Conservation (phyloP, 2,797 vertebrate genomes). For the Phrynocephalus vlangalii region DNA sequence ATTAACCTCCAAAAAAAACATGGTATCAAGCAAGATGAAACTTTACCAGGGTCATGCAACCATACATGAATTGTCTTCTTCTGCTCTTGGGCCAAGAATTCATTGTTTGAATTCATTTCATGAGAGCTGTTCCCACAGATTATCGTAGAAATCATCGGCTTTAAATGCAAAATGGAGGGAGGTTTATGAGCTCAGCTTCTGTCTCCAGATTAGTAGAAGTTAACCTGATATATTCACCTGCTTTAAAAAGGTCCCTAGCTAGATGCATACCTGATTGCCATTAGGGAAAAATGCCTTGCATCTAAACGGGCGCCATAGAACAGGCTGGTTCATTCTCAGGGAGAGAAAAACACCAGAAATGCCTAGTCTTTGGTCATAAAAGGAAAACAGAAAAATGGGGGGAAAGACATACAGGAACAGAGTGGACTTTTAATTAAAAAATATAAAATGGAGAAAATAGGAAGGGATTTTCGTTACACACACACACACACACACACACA, state of each 20-base stretch:
- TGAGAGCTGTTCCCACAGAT: constrained; percentile 36
- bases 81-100: neutral
- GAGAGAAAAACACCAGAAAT: constrained; percentile 35
- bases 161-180: constrained; percentile 48
- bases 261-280: constrained; percentile 33
- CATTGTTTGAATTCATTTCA: constrained; percentile 21
- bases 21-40: neutral
- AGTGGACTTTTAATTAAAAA: constrained; percentile 52
- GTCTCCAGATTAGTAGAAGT: constrained; percentile 25
- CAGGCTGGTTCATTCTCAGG: neutral
- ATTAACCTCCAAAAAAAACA: neutral
- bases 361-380: constrained; percentile 30
- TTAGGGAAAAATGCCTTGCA: constrained; percentile 44
- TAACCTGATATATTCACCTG: constrained; percentile 20
- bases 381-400: constrained; percentile 36
- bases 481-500: neutral
- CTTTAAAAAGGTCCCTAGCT: constrained; percentile 23
- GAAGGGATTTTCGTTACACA: constrained; percentile 30
- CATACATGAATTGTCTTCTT: no score
- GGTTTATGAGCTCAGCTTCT: constrained; percentile 33
- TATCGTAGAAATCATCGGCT: constrained; percentile 17
- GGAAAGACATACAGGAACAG: constrained; percentile 44
- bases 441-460: constrained; percentile 45
- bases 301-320: constrained; percentile 33
- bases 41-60: no score